Evolutionary conservation across 1,140 invertebrate species (phyloP), one percentile per base, ranked within the genome.

Genomic region (Eumeta japonica): DNA sequence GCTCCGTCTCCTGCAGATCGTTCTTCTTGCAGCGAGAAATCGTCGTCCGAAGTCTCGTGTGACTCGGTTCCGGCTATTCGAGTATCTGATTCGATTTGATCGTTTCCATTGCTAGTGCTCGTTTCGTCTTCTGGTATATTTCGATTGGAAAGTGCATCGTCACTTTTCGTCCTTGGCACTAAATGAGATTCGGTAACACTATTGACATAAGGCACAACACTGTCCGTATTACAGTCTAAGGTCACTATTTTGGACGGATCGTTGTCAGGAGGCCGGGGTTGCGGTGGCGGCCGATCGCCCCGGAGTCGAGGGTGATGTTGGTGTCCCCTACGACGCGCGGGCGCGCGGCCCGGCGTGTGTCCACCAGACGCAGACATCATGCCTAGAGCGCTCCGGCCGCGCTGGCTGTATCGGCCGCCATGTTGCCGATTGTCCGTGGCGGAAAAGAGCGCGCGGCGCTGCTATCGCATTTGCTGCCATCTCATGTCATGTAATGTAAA

Each of bases 271-370:
- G 60, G 56, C 42, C 58, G 28, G 50, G 70, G 68, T 52, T 75
- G 62, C 65, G 64, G 78, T 75, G 59, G 77, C 50, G 39, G 57
- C 60, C 56, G 75, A 50, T 61, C 79, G 66, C 58, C 77, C 62
- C 52, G 68, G 47, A 71, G 51, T 36, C 82, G 79, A 48, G 82
- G 85, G 76, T 89, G 87, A 71, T 89, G 86, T 67, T 88, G 87
- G 60, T 89, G 87, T 37, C 86, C 86, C 62, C 86, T 83, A 62
- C 86, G 83, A 68, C 79, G 82, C 37, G 78, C 67, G 63, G 78
- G 68, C 77, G 71, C 67, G 63, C 59, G 67, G 62, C 66, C 66
- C 74, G 80, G 64, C 59, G 59, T 63, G 64, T 72, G 63, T 74
- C 78, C 81, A 80, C 77, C 81, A 60, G 77, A 55, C 75, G 71